Conservation (phyloP, 1,140 invertebrate genomes). For the Hylyphantes graminicola region DNA sequence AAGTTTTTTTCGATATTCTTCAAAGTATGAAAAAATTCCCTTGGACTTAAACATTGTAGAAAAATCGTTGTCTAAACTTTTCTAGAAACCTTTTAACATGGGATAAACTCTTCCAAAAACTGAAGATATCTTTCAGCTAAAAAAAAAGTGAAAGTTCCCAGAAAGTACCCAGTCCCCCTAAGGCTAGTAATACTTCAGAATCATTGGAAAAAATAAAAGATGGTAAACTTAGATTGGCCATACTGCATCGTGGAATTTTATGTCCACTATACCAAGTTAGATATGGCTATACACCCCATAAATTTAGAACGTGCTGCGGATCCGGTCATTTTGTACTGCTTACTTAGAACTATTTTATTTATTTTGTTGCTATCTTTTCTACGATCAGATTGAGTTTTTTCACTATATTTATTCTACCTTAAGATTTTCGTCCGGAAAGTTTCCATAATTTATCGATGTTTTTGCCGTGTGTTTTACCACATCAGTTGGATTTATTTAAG, state of each 20-base stretch:
- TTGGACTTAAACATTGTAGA: too few relatives aligned
- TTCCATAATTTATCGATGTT: conserved; percentile 46
- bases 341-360: conserved; percentile 22
- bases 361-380: conserved; percentile 1
- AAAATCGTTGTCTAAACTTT: too few relatives aligned
- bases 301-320: conserved; percentile 48
- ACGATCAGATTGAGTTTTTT: conserved; percentile 33
- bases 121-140: not conserved
- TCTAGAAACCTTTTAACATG: not conserved
- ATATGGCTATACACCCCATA: conserved; percentile 54
- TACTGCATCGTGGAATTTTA: conserved; percentile 40
- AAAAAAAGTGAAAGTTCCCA: too few relatives aligned
- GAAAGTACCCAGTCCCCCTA: too few relatives aligned
- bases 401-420: conserved; percentile 8
- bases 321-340: conserved; percentile 19
- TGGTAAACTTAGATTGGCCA: conserved; percentile 24
- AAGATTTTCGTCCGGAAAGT: conserved; percentile 28
- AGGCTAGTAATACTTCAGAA: not conserved
- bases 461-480: conserved; percentile 6
- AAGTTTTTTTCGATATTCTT: too few relatives aligned
- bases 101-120: conserved; percentile 6
- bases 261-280: conserved; percentile 39
- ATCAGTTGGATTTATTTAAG: conserved; percentile 21
- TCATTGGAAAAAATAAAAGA: conserved; percentile 32
- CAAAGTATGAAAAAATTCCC: too few relatives aligned